Percentiles rank a stretch among this genome's conserved stretches.
Conservation (phyloP, 1,140 invertebrate species). For the Brachionus manjavacas region DNA sequence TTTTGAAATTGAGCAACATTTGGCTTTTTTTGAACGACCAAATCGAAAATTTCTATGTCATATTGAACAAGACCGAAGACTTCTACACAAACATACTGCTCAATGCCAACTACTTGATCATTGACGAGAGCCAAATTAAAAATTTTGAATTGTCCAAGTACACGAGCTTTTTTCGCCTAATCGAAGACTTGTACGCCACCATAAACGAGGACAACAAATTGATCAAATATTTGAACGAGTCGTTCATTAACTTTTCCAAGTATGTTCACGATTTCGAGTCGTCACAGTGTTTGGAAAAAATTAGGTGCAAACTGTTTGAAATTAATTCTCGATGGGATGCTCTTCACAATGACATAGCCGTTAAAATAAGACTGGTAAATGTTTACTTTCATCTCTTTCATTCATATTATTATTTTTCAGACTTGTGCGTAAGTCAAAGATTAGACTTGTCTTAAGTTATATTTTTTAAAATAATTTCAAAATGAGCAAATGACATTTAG, state of each 20-base stretch:
- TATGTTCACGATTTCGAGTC: conserved; percentile 11
- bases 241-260: conserved; percentile 34
- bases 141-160: conserved; percentile 10
- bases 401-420: no score
- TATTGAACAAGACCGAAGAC: conserved; percentile 10
- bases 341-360: conserved; percentile 30
- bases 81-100: conserved; percentile 20
- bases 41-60: conserved; percentile 33
- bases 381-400: no score
- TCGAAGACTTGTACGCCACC: conserved; percentile 30
- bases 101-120: background rate
- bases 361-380: conserved; percentile 24
- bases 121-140: background rate
- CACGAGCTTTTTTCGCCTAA: background rate
- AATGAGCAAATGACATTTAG: no score
- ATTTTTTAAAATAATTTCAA: no score
- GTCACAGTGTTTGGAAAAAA: conserved; percentile 9
- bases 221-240: conserved; percentile 35
- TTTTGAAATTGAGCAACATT: background rate
- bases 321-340: conserved; percentile 31
- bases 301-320: background rate
- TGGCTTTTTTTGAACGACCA: conserved; percentile 38
- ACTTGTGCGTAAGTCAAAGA: no score
- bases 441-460: no score
- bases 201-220: conserved; percentile 37